Evolutionary conservation across 1,140 invertebrate genomes (phyloP), one percentile per base, ranked within the genome.

Genomic region (Brachionus plicatilis): DNA sequence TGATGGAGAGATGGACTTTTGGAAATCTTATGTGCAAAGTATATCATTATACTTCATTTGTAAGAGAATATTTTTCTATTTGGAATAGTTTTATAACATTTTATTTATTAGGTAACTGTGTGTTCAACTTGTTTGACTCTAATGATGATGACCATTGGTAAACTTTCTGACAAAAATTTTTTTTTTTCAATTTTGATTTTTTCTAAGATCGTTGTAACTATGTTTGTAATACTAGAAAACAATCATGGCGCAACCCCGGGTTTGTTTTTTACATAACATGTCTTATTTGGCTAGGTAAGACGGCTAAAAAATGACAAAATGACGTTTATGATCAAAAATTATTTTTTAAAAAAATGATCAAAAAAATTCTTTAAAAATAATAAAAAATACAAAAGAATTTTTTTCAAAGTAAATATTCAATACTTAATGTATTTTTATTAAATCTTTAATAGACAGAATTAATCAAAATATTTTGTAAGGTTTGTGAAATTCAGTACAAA

Each of bases 61-160:
- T 82, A 65, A 82, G n/a, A n/a, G 2, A 45, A 29, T 27, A 12
- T 80, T 7, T 29, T 12, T 20, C 27, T 14, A n/a, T 24, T 50
- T 24, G n/a, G 33, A 27, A 9, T n/a, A 45, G 0, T 53, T 1
- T 17, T 9, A 8, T 45, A 60, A 27, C 60, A 6, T 70, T 14
- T 8, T 84, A n/a, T 45, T 56, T 53, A 3, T 41, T 65, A 88
- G 88, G 88, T 88, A 6, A 87, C 87, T 3, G 85, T 89, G 6
- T 86, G 87, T 70, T 87, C 88, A 24, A 88, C 88, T 0, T 89
- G 88, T 84, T 83, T 86, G 20, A 89, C 88, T 0, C 84, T 88
- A 41, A 88, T 87, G 53, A 87, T 87, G 3, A 88, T 88, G 88
- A 88, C 88, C 12, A 87, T 88, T 20, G 88, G 88, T 68, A 27